Conservation (phyloP, 2,888 invertebrate genomes). For the Eugnorisma glareosa region DNA sequence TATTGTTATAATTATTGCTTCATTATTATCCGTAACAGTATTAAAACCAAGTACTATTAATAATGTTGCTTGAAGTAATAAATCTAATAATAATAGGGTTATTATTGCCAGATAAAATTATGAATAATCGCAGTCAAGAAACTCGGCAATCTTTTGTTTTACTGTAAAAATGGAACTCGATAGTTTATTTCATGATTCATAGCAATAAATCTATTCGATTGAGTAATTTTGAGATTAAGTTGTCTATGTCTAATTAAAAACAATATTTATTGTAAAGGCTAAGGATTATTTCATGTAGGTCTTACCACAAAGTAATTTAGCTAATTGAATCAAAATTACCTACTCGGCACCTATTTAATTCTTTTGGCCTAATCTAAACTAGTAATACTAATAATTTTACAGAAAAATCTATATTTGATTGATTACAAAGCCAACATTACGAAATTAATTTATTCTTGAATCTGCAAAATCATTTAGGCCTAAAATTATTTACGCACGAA, state of each 20-base stretch:
- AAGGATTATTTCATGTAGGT: not conserved
- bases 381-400: not conserved
- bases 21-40: constrained; percentile 52
- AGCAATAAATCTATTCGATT: constrained; percentile 44
- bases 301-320: not conserved
- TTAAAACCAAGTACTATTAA: constrained; percentile 39
- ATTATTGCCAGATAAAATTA: constrained; percentile 22
- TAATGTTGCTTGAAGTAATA: constrained; percentile 32
- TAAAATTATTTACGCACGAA: constrained; percentile 42
- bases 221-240: constrained; percentile 1
- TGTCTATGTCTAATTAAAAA: constrained; percentile 26
- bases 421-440: not conserved
- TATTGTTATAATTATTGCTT: constrained; percentile 68
- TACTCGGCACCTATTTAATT: not conserved
- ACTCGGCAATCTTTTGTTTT: constrained; percentile 2
- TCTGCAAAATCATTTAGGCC: constrained; percentile 44
- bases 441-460: not conserved
- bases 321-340: not conserved
- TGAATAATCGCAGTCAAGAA: constrained; percentile 20
- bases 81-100: constrained; percentile 13
- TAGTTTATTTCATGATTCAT: constrained; percentile 13
- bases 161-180: constrained; percentile 10
- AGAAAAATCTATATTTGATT: not conserved
- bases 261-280: constrained; percentile 15
- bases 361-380: not conserved